Percentiles rank a stretch among this genome's conserved stretches.
Conservation (phyloP, 2,888 invertebrate species). For the Drosophila mulleri region DNA sequence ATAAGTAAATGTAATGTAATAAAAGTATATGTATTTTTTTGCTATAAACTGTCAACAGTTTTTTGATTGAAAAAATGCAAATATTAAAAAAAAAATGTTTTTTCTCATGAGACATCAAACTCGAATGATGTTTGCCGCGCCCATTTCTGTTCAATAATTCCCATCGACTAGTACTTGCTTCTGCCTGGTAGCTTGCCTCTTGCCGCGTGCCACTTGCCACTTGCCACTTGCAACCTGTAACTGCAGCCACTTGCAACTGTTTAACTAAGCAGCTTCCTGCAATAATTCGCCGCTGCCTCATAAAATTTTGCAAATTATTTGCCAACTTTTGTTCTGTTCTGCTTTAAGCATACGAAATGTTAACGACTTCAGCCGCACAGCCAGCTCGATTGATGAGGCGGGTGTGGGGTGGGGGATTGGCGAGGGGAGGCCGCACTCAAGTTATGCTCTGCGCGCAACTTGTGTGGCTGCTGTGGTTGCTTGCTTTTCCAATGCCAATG, state of each 20-base stretch:
- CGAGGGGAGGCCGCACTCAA: constrained; percentile 25
- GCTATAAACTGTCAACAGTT: no score
- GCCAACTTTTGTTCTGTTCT: constrained; percentile 69
- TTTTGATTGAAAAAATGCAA: neutral
- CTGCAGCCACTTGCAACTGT: constrained; percentile 48
- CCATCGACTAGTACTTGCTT: neutral
- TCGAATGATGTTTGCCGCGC: constrained; percentile 1
- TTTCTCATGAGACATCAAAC: neutral
- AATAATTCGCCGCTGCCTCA: constrained; percentile 60
- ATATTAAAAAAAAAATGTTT: neutral
- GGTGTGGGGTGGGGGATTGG: neutral
- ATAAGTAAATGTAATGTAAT: no score
- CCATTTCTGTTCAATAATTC: neutral
- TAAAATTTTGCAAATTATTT: constrained; percentile 77
- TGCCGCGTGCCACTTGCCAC: constrained; percentile 21
- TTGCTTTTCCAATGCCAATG: constrained; percentile 60
- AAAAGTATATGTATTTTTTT: no score
- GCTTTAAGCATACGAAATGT: constrained; percentile 56
- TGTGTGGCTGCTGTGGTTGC: constrained; percentile 63
- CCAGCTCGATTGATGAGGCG: neutral
- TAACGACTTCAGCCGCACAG: constrained; percentile 29
- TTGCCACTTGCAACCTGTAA: constrained; percentile 22
- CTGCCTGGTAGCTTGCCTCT: constrained; percentile 6
- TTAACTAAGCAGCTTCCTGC: constrained; percentile 67
- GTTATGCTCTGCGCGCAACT: constrained; percentile 59